phyloP scores from a whole-genome alignment of 1,140 invertebrate species.

The Micrasema longulum region DNA sequence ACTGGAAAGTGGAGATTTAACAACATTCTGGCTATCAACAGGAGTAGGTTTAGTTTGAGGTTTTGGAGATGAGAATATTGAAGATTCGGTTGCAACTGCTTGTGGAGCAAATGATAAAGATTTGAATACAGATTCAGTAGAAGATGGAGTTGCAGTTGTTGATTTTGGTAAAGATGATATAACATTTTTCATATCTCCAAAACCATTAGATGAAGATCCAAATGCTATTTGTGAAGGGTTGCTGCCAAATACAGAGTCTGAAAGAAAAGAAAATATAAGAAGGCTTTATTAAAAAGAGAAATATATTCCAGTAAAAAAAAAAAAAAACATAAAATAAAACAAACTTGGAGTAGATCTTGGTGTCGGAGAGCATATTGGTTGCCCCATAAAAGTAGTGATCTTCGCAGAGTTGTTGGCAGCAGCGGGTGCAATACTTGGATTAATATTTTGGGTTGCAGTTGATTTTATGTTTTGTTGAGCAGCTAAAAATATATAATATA shows the following conservation, averaged over 20 bases:
- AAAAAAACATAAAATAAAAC: not conserved
- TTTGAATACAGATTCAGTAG: constrained; percentile 19
- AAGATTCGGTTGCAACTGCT: not conserved
- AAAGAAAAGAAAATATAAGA: constrained; percentile 7
- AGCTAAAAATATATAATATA: constrained; percentile 16
- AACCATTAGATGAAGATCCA: constrained; percentile 3
- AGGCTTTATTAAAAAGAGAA: not conserved
- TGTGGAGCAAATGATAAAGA: constrained; percentile 22
- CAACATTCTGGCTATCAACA: not conserved
- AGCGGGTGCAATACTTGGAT: not conserved
- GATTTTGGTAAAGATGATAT: constrained; percentile 14
- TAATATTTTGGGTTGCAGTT: not conserved
- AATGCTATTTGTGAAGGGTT: constrained; percentile 29
- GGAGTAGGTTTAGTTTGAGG: constrained; percentile 2
- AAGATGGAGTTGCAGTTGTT: not conserved
- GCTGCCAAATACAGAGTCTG: constrained; percentile 30
- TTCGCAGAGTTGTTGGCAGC: not conserved
- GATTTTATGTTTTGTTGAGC: constrained; percentile 3
- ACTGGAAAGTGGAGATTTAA: not conserved
- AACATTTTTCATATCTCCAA: constrained; percentile 14
- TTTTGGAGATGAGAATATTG: constrained; percentile 21
- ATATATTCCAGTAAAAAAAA: not conserved
- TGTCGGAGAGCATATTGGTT: constrained; percentile 41
- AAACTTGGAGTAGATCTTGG: constrained; percentile 32
- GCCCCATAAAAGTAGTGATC: constrained; percentile 41